Conservation (phyloP, 2,888 invertebrate genomes). For the Keiferia lycopersicella region DNA sequence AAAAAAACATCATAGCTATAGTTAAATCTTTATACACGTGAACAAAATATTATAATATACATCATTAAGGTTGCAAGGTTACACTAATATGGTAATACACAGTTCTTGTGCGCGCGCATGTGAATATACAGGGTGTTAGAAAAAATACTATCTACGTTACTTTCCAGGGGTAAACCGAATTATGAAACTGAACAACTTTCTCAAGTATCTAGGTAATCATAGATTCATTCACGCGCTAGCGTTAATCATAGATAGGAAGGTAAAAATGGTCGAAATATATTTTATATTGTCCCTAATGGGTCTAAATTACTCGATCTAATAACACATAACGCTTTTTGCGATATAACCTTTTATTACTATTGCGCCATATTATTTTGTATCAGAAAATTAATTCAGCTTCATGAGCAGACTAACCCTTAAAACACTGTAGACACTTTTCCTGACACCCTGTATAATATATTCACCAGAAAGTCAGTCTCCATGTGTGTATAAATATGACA, state of each 20-base stretch:
- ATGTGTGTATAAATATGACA: constrained; percentile 47
- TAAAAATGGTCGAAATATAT: no score
- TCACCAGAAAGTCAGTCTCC: constrained; percentile 18
- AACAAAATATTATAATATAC: not conserved
- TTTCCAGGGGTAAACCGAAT: not conserved
- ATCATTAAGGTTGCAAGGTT: constrained; percentile 35
- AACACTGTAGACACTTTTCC: not conserved
- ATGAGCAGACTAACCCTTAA: no score
- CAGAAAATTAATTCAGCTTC: no score
- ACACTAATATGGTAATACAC: constrained; percentile 34
- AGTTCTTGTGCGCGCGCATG: not conserved
- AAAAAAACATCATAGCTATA: not conserved
- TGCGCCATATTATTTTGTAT: no score
- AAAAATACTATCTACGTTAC: not conserved
- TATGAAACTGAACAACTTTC: no score
- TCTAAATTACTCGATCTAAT: no score
- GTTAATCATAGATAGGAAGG: no score
- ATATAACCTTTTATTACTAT: no score
- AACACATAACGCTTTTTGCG: no score
- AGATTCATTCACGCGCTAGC: no score
- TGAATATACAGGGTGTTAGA: not conserved
- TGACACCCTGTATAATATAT: not conserved
- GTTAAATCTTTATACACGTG: constrained; percentile 2
- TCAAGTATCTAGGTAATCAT: no score
- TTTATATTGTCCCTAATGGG: no score